Evolutionary conservation across 2,888 invertebrate genomes (phyloP).

Genomic region (Drosophila kuntzei): DNA sequence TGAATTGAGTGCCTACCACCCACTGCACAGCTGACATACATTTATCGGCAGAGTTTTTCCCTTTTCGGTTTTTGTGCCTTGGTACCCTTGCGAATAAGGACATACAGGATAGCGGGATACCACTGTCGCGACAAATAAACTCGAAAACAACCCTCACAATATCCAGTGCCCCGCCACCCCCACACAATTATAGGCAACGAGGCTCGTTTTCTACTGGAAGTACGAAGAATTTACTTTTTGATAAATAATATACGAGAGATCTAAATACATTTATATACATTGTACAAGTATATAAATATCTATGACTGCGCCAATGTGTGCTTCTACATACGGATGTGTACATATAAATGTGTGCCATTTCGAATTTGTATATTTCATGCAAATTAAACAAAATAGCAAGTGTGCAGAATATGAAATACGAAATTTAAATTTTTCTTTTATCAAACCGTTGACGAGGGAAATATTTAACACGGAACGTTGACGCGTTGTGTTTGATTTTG

Average conservation of each 20-base stretch:
- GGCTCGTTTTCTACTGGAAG: constrained; percentile 50
- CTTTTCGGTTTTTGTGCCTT: constrained; percentile 11
- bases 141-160: constrained; percentile 34
- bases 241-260: constrained; percentile 63
- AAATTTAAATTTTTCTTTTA: constrained; percentile 19
- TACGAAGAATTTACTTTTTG: constrained; percentile 54
- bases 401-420: constrained; percentile 65
- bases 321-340: background rate
- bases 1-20: constrained; percentile 10
- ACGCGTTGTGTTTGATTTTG: constrained; percentile 24
- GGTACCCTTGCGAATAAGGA: constrained; percentile 31
- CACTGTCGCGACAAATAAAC: constrained; percentile 17
- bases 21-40: constrained; percentile 56
- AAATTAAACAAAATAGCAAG: constrained; percentile 75
- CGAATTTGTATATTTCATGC: constrained; percentile 25
- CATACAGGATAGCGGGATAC: background rate
- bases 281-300: constrained; percentile 11
- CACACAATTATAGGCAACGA: constrained; percentile 15
- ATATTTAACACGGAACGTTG: constrained; percentile 11
- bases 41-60: constrained; percentile 48
- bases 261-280: constrained; percentile 4
- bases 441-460: constrained; percentile 7
- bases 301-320: constrained; percentile 10
- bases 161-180: constrained; percentile 15
- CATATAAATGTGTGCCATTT: constrained; percentile 41